These are phyloP conservation scores for Bos taurus DNA, from an alignment of 2,113 vertebrate genomes.

Conservation along the genomic window ARS-UCD2.0 NC_037329.1:130691001-130691500, in stretches of 20 bases:
- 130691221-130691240: background rate
- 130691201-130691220: background rate
- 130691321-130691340: background rate
- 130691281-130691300: background rate
- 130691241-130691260: background rate
- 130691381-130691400: background rate
- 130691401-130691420: background rate
- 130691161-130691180: background rate
- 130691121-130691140: background rate
- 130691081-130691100: background rate
- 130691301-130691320: background rate
- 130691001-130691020: background rate
- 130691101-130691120: background rate
- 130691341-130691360: background rate
- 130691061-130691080: background rate
- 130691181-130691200: background rate
- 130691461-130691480: background rate
- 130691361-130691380: background rate
- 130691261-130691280: background rate
- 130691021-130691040: background rate
- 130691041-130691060: background rate
- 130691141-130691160: background rate
- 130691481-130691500: rapidly evolving
- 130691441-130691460: background rate
- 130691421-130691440: background rate